phyloP scores from a whole-genome alignment of 2,797 vertebrate species.

The Dryobates pubescens region DNA sequence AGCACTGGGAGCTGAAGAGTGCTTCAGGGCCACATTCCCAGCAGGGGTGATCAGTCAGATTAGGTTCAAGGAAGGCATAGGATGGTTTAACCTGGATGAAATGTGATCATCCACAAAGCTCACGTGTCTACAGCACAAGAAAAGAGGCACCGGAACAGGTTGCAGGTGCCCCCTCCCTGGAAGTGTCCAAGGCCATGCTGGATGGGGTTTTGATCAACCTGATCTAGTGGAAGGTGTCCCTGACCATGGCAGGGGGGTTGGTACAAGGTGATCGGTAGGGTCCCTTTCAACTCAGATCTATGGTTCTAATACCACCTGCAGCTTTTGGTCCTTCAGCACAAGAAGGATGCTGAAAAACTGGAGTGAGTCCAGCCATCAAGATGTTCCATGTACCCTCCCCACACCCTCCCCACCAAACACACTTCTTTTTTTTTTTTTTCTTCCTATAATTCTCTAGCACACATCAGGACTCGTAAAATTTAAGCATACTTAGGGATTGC shows the following conservation, averaged over 20 bases:
- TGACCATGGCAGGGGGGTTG: background rate
- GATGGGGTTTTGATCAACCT: background rate
- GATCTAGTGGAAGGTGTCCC: background rate
- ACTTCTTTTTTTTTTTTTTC: no score
- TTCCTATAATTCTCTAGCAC: background rate
- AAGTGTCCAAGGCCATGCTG: background rate
- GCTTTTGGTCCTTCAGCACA: background rate
- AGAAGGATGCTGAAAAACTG: background rate
- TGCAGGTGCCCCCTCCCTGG: background rate
- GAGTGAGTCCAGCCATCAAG: background rate
- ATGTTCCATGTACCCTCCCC: background rate
- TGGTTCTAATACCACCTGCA: accelerated
- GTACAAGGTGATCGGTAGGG: background rate
- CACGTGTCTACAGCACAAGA: background rate
- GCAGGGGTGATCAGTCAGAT: background rate
- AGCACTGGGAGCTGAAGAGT: accelerated
- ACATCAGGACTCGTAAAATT: background rate
- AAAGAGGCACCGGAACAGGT: background rate
- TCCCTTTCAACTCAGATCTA: background rate
- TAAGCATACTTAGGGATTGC: background rate
- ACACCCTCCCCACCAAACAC: accelerated
- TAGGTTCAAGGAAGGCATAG: background rate
- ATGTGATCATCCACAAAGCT: background rate
- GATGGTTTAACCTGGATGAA: background rate
- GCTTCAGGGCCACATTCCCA: background rate